phyloP scores from a whole-genome alignment of 2,888 invertebrate genomes.

The Yponomeuta evonymella region DNA sequence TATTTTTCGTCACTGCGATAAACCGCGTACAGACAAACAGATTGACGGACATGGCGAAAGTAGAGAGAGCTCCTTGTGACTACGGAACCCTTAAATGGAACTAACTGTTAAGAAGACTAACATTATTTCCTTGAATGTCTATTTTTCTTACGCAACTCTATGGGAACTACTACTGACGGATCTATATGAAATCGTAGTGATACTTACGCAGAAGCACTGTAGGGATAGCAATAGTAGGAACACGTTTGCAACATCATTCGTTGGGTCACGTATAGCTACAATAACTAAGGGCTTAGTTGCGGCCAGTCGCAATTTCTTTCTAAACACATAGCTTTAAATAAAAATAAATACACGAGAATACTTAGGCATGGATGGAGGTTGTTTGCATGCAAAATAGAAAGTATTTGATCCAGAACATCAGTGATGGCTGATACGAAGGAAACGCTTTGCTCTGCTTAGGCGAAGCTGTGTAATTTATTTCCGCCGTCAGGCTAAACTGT shows the following conservation, averaged over 20 bases:
- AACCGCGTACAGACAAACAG: too few relatives aligned
- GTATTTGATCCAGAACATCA: too few relatives aligned
- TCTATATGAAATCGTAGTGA: constrained; percentile 54
- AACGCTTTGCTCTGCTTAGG: too few relatives aligned
- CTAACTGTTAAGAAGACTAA: too few relatives aligned
- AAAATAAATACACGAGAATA: background rate
- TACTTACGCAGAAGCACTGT: constrained; percentile 54
- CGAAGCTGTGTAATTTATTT: too few relatives aligned
- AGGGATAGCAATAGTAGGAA: constrained; percentile 60
- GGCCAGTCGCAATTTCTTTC: constrained; percentile 30
- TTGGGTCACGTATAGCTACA: constrained; percentile 62
- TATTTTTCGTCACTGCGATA: too few relatives aligned
- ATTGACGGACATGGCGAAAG: too few relatives aligned
- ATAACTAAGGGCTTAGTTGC: constrained; percentile 21
- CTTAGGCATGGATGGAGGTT: background rate
- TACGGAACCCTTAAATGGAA: too few relatives aligned
- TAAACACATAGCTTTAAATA: background rate
- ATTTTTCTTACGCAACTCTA: background rate
- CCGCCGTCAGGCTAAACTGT: too few relatives aligned
- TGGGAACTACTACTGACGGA: constrained; percentile 3
- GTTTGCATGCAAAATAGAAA: too few relatives aligned
- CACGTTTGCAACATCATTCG: constrained; percentile 60
- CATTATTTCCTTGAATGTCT: background rate
- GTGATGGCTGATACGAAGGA: too few relatives aligned
- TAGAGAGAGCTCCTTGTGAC: too few relatives aligned